Evolutionary conservation across 1,140 invertebrate genomes (phyloP).

Genomic region (Ooceraea biroi): DNA sequence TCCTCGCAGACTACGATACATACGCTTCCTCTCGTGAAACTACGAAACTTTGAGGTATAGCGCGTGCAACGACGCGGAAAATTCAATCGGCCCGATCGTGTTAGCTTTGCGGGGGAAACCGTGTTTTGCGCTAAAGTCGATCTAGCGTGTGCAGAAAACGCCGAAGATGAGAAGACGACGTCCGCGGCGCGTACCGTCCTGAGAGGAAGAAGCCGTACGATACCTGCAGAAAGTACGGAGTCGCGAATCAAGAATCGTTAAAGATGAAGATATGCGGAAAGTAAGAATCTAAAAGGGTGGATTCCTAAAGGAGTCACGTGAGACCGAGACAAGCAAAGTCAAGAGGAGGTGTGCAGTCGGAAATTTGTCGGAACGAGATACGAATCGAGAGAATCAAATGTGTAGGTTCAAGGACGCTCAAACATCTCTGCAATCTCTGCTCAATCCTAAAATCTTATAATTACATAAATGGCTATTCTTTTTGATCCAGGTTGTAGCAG

Average conservation of each 20-base stretch:
- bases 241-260: not conserved
- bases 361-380: not conserved
- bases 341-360: not conserved
- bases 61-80: conserved; percentile 62
- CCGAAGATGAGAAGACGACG: conserved; percentile 20
- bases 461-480: not conserved
- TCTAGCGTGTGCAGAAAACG: conserved; percentile 28
- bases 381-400: not conserved
- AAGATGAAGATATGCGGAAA: not conserved
- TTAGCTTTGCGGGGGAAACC: conserved; percentile 38
- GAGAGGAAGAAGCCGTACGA: not conserved
- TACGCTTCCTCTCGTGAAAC: conserved; percentile 18
- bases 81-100: conserved; percentile 71
- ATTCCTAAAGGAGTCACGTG: not conserved
- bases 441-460: not conserved
- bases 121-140: conserved; percentile 43
- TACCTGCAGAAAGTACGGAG: not conserved
- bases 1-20: conserved; percentile 18
- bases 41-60: conserved; percentile 69
- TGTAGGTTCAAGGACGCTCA: not conserved
- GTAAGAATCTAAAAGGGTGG: not conserved
- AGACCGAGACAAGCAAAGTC: not conserved
- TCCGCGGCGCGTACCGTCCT: not conserved
- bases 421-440: not conserved
- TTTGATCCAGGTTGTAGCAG: not conserved